Evolutionary conservation across 2,113 vertebrate species (phyloP).

Genomic region (Anguilla rostrata): DNA sequence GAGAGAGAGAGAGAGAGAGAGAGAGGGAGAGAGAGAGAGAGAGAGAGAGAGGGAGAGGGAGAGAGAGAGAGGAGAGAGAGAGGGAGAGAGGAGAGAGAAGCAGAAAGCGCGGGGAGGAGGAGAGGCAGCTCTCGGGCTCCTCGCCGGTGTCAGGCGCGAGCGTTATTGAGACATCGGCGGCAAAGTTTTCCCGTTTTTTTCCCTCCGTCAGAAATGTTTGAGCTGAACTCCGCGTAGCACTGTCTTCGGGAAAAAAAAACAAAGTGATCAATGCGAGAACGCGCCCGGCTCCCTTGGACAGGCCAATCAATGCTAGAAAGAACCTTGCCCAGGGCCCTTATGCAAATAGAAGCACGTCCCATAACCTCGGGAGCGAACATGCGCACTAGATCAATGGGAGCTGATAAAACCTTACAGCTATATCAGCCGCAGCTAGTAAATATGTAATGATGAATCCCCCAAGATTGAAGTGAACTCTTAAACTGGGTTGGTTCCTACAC

Average conservation of each 20-base stretch:
- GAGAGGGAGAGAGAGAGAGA: not conserved
- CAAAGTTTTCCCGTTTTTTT: conserved; percentile 79
- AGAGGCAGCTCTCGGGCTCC: not conserved
- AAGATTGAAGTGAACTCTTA: conserved; percentile 80
- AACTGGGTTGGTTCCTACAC: conserved; percentile 76
- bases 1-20: not conserved
- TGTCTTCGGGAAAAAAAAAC: conserved; percentile 87
- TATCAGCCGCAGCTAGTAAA: conserved; percentile 92
- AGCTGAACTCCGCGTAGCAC: conserved; percentile 91
- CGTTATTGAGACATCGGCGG: conserved; percentile 77
- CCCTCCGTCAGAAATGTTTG: conserved; percentile 75
- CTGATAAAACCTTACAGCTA: conserved; percentile 93
- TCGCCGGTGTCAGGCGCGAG: conserved; percentile 54
- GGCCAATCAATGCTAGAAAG: conserved; percentile 99
- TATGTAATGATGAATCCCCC: conserved; percentile 93
- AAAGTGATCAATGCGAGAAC: conserved; percentile 96
- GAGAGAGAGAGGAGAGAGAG: not conserved
- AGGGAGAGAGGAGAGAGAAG: conserved; percentile 3
- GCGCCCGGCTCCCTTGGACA: conserved; percentile 94
- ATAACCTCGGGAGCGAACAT: conserved; percentile 93
- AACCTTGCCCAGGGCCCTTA: conserved; percentile 99
- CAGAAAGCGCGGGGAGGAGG: conserved; percentile 6
- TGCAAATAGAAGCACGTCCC: conserved; percentile 96
- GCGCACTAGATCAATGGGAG: conserved; percentile 95
- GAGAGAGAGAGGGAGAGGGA: not conserved